phyloP scores from a whole-genome alignment of 2,797 vertebrate species.

The Masticophis lateralis region DNA sequence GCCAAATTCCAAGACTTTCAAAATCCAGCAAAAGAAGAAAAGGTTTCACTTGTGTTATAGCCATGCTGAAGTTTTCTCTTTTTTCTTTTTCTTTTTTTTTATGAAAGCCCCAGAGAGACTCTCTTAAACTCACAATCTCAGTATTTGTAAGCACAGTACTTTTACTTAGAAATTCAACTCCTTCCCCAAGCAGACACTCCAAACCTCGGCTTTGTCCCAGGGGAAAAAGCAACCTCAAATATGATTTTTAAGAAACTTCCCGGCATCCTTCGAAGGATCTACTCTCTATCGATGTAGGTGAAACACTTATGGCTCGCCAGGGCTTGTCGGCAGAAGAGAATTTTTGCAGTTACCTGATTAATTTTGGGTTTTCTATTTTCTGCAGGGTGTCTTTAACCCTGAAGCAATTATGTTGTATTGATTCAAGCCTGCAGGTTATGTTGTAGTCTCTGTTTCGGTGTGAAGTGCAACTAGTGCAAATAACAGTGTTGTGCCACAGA shows the following conservation, averaged over 20 bases:
- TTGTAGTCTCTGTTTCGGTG: too few species aligned
- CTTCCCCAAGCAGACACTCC: constrained; percentile 48
- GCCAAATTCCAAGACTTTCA: constrained; percentile 53
- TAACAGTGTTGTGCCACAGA: not conserved
- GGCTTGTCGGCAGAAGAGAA: constrained; percentile 7
- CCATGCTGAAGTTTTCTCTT: constrained; percentile 51
- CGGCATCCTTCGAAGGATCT: not conserved
- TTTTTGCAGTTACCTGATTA: constrained; percentile 7
- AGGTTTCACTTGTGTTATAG: not conserved
- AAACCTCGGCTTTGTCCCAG: constrained; percentile 52
- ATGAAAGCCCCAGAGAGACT: constrained; percentile 64
- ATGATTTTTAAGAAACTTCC: constrained; percentile 53
- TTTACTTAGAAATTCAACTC: constrained; percentile 62
- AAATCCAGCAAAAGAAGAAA: constrained; percentile 38
- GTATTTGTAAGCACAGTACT: constrained; percentile 62
- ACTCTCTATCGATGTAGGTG: not conserved
- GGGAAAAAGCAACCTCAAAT: constrained; percentile 48
- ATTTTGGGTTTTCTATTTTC: not conserved
- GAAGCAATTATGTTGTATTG: not conserved
- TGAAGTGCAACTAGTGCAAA: not conserved
- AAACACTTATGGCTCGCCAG: not conserved
- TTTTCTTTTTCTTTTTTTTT: constrained; percentile 13
- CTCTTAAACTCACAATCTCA: constrained; percentile 58
- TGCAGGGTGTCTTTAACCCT: constrained; percentile 4
- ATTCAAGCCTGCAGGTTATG: not conserved